phyloP scores from a whole-genome alignment of 2,888 invertebrate species.

The Scaptomyza flava region DNA sequence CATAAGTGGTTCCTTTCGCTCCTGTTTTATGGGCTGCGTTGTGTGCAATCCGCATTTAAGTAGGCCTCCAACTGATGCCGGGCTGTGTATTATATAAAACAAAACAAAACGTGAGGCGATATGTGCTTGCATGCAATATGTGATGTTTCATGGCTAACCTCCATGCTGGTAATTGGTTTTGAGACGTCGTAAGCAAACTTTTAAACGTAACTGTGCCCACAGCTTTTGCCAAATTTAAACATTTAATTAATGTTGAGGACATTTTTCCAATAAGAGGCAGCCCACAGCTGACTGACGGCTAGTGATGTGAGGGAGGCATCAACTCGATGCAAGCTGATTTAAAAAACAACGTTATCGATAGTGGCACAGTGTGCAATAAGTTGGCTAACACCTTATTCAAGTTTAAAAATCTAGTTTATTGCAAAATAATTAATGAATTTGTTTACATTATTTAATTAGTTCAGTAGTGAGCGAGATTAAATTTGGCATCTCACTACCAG shows the following conservation, averaged over 20 bases:
- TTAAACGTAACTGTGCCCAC: constrained; percentile 50
- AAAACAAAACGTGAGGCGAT: constrained; percentile 28
- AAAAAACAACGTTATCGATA: constrained; percentile 8
- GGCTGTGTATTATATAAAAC: constrained; percentile 55
- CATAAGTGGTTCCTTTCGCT: constrained; percentile 85
- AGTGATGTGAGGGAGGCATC: constrained; percentile 3
- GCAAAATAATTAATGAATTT: too few species aligned
- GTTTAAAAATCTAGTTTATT: neutral
- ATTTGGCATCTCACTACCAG: neutral
- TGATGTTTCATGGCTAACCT: constrained; percentile 34
- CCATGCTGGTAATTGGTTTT: constrained; percentile 38
- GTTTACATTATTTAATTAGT: too few species aligned
- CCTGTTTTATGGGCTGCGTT: constrained; percentile 21
- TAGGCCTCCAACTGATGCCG: constrained; percentile 34
- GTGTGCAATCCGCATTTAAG: constrained; percentile 54
- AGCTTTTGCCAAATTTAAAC: constrained; percentile 67
- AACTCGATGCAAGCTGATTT: neutral
- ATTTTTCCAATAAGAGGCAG: constrained; percentile 32
- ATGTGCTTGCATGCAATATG: neutral
- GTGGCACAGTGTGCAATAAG: neutral
- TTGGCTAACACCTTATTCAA: neutral
- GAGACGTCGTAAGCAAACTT: constrained; percentile 39
- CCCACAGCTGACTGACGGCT: constrained; percentile 30
- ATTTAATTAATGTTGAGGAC: constrained; percentile 70
- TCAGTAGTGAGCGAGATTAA: neutral